Evolutionary conservation across 2,797 vertebrate genomes (phyloP), one percentile per base, ranked within the genome.

Genomic region (Rhabdophis nuchalis): DNA sequence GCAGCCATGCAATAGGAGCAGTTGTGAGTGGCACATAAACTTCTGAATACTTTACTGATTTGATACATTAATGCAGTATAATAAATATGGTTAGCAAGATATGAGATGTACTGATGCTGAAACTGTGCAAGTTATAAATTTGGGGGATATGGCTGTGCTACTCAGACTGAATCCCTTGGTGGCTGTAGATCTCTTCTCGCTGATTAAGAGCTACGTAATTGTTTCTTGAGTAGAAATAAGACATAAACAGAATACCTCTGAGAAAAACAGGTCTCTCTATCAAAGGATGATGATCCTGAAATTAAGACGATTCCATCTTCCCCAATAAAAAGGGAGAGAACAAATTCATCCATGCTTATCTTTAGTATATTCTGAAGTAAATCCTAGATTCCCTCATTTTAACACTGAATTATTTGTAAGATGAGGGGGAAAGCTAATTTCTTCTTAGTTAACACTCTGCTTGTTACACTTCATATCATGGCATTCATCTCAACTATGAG

Each of bases 1-100:
- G 92, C 87, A 93, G 60, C 52, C 87, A 64, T 58, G 60, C 41
- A 77, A 13, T 56, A 46, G 87, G 92, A 52, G 52, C 86, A 89
- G 56, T 85, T 64, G 89, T 41, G 86, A 46, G 1, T 1, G 91
- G 95, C 89, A 93, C 90, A 85, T 93, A 94, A 0, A 0, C 88
- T 53, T 92, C 91, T 86, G 72, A 87, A 53, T 5, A 46, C 1
- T 52, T 86, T 53, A 53, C 60, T 85, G 32, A 82, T 10, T 52
- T 54, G 4, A 25, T 46, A 14, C 8, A 6, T 36, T 36, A 32
- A 54, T 92, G 29, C 50, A 36, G 18, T 77, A 18, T n/a, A 85
- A 89, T n/a, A 86, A 41, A 53, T 32, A 25, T 52, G 90, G 36
- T 41, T 18, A 89, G 41, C 52, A 46, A 32, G 23, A 27, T 27